phyloP scores from a whole-genome alignment of 2,888 invertebrate species.

The Ornithoptera priamus region DNA sequence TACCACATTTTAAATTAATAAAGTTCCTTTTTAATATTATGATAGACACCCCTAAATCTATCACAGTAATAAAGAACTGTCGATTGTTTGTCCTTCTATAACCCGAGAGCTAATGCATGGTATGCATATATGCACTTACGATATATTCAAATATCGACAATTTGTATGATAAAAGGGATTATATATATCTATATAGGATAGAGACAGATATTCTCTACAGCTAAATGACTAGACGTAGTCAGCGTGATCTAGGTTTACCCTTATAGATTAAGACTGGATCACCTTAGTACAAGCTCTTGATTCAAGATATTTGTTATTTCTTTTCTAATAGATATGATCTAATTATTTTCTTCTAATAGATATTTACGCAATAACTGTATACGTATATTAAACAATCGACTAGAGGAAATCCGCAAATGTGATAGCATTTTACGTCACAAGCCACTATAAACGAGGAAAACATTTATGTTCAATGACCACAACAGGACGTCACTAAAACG shows the following conservation, averaged over 20 bases:
- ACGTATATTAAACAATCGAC: too few species aligned
- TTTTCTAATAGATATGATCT: too few species aligned
- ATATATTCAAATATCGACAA: constrained; percentile 37
- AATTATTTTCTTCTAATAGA: too few species aligned
- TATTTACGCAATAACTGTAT: too few species aligned
- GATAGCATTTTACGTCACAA: too few species aligned
- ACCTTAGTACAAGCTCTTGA: too few species aligned
- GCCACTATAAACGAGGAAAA: too few species aligned
- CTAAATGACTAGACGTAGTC: constrained; percentile 3
- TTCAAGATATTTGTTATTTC: too few species aligned
- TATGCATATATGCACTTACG: constrained; percentile 35
- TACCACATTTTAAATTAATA: too few species aligned
- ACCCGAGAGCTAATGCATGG: constrained; percentile 44
- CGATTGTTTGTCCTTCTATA: constrained; percentile 42
- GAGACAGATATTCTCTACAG: constrained; percentile 7
- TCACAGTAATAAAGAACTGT: constrained; percentile 40
- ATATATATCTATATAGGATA: constrained; percentile 2
- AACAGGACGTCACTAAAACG: too few species aligned
- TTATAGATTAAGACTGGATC: background rate
- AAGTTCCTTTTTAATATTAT: background rate
- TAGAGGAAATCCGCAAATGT: too few species aligned
- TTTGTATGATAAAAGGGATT: constrained; percentile 30
- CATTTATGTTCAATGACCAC: too few species aligned
- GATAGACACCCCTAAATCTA: constrained; percentile 31
- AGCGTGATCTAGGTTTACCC: background rate